Conservation (phyloP, 2,797 vertebrate genomes). For the Tapera naevia region DNA sequence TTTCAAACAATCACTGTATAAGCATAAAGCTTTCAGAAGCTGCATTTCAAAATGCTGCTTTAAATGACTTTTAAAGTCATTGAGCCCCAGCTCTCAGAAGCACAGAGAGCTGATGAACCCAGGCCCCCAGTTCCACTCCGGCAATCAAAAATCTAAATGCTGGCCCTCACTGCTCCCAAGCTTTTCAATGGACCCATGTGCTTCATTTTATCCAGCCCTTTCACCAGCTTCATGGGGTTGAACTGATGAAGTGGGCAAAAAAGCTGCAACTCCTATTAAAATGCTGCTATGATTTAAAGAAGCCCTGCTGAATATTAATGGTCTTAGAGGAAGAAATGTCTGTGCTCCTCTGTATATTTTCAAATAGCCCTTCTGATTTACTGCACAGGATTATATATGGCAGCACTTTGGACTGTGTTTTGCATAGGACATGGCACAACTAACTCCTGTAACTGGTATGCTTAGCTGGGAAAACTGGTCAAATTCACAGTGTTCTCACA, state of each 20-base stretch:
- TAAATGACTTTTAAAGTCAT: background rate
- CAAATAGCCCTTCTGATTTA: background rate
- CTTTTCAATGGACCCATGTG: background rate
- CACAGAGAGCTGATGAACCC: background rate
- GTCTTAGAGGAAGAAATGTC: background rate
- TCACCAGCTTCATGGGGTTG: background rate
- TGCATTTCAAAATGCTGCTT: background rate
- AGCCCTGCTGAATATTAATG: background rate
- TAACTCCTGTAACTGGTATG: background rate
- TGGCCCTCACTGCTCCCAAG: background rate
- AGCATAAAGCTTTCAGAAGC: background rate
- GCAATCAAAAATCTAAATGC: background rate
- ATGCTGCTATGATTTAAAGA: slow-evolving; percentile 28
- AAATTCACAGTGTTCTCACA: slow-evolving; percentile 1
- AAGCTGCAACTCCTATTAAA: slow-evolving; percentile 1
- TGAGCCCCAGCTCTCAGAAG: background rate
- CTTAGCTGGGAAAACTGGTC: slow-evolving; percentile 12
- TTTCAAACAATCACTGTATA: background rate
- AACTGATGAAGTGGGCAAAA: background rate
- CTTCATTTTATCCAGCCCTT: background rate
- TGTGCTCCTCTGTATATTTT: background rate
- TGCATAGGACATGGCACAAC: background rate
- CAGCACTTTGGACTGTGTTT: background rate
- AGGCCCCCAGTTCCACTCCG: background rate
- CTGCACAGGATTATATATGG: background rate